Evolutionary conservation across 2,113 vertebrate genomes (phyloP), one percentile per base, ranked within the genome.

Genomic region (Lichenostomus cassidix): DNA sequence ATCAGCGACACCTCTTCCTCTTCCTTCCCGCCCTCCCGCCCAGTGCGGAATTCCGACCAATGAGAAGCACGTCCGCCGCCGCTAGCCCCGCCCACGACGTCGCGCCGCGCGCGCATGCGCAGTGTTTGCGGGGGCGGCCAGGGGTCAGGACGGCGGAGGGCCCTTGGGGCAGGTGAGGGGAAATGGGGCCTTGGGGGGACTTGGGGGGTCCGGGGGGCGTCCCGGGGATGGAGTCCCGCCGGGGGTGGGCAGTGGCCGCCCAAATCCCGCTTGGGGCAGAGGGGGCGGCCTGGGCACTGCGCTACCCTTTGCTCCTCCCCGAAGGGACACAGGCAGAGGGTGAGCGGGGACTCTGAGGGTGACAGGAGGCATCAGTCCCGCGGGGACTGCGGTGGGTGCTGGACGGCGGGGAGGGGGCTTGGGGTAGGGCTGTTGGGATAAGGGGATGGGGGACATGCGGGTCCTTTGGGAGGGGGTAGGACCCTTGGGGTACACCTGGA

Each of bases 1-100:
- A 33, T 73, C 27, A 73, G 3, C 18, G 18, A 4, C 10, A 2
- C 37, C 3, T 9, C 0, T 1, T 3, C 2, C 5, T 3, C 29
- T 41, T 24, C 23, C 20, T 13, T 49, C 49, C 29, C 28, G 15
- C 19, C 12, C 14, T 28, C 18, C 16, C 13, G 2, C 3, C 22
- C 9, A 1, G 1, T 4, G 15, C 13, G 13, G 19, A 6, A 15
- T 19, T 71, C n/a, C 12, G 15, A 21, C 85, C 75, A 87, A 87
- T 87, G 65, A 46, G 19, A 55, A 63, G 7, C 20, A 8, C 16
- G 14, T 10, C 11, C 9, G 29, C 24, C 5, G 5, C 0, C 8
- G 1, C 3, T 70, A 16, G 56, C 28, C 19, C 47, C 46, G n/a
- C 64, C 64, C 39, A 10, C 6, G 1, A 5, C 39, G 44, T 35